These are phyloP conservation scores for Pyrrhura leucotis DNA, from an alignment of 2,797 vertebrate genomes.

Conservation along the genomic window DNA sequence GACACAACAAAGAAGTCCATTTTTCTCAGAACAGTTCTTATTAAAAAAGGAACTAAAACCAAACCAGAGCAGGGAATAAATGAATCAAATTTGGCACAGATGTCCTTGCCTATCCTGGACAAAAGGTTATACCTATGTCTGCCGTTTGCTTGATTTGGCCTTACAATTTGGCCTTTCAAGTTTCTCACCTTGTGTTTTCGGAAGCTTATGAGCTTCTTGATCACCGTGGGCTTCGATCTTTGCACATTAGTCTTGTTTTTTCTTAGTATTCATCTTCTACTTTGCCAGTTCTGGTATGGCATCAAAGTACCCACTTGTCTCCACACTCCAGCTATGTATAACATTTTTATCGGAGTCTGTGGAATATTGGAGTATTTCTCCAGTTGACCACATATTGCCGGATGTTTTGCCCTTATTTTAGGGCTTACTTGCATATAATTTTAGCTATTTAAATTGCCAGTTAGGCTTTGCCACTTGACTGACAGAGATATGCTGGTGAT, in stretches of 20 bases:
- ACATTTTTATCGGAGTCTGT: neutral
- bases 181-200: neutral
- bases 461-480: neutral
- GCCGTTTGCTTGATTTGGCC: neutral
- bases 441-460: neutral
- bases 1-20: neutral
- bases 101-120: neutral
- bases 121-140: neutral
- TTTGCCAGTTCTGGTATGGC: neutral
- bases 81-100: neutral
- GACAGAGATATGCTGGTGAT: neutral
- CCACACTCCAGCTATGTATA: neutral
- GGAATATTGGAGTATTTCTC: neutral
- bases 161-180: neutral
- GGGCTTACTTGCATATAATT: neutral
- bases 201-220: neutral
- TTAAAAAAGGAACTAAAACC: neutral
- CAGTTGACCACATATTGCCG: neutral
- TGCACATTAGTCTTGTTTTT: neutral
- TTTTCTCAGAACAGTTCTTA: neutral
- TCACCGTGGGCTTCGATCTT: neutral
- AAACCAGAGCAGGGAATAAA: neutral
- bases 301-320: neutral
- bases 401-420: neutral
- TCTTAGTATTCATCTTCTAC: neutral